Conservation (phyloP, 2,888 invertebrate genomes). For the Leistus spinibarbis region DNA sequence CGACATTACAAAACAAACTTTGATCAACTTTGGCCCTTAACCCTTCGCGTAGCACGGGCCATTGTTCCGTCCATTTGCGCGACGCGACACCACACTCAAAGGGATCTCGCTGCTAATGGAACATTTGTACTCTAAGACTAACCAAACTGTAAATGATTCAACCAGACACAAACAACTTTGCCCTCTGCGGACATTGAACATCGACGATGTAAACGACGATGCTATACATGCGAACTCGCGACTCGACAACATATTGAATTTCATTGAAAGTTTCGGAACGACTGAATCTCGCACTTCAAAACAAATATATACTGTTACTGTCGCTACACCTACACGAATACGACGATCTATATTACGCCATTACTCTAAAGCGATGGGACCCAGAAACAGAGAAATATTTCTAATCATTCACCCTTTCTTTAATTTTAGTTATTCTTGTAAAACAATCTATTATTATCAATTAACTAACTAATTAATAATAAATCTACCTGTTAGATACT, state of each 20-base stretch:
- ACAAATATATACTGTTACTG: too few species aligned
- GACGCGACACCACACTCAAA: neutral
- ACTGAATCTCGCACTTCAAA: too few species aligned
- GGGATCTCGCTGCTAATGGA: constrained; percentile 37
- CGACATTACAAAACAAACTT: constrained; percentile 49
- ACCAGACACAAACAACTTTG: neutral
- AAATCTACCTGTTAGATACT: too few species aligned
- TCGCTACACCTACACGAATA: too few species aligned
- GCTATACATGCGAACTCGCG: neutral
- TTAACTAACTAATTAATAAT: too few species aligned
- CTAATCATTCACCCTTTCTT: too few species aligned
- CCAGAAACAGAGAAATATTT: too few species aligned
- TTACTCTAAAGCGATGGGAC: too few species aligned
- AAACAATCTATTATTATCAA: too few species aligned
- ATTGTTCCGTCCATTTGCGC: constrained; percentile 19
- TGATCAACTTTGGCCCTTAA: constrained; percentile 52
- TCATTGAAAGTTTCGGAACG: neutral
- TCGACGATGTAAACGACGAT: too few species aligned
- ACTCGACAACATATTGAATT: neutral
- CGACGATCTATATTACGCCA: too few species aligned
- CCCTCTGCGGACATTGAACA: neutral
- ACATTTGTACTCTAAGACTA: constrained; percentile 38
- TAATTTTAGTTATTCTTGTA: too few species aligned
- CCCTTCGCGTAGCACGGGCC: constrained; percentile 45
- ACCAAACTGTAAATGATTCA: constrained; percentile 29